These are phyloP conservation scores for Patella pellucida DNA, from an alignment of 2,888 invertebrate genomes.

Conservation along the genomic window DNA sequence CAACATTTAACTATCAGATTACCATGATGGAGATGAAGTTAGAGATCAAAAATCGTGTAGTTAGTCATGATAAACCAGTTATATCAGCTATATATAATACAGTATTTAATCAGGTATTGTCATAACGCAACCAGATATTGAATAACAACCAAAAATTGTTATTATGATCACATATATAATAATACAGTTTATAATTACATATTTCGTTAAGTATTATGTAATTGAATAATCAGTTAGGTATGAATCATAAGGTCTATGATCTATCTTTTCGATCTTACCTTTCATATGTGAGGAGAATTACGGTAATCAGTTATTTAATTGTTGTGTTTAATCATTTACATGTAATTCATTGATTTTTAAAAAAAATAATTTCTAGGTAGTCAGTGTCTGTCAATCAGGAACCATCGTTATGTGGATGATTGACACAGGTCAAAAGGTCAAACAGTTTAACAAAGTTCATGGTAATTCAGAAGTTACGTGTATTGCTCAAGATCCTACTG, in stretches of 20 bases:
- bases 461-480: conserved; percentile 68
- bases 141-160: too few species aligned
- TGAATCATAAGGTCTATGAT: too few species aligned
- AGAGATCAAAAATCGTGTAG: conserved; percentile 65
- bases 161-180: too few species aligned
- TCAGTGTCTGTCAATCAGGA: conserved; percentile 68
- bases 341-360: too few species aligned
- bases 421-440: conserved; percentile 71
- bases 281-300: too few species aligned
- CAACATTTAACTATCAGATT: conserved; percentile 69
- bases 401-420: conserved; percentile 69
- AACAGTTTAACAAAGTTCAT: conserved; percentile 66
- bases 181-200: too few species aligned
- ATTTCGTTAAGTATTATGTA: too few species aligned
- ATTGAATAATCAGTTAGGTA: too few species aligned
- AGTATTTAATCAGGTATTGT: conserved; percentile 67
- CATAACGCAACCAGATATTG: background rate
- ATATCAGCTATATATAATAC: conserved; percentile 66
- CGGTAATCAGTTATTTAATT: too few species aligned
- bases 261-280: too few species aligned
- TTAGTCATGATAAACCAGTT: conserved; percentile 70
- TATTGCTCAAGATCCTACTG: conserved; percentile 65
- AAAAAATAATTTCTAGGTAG: conserved; percentile 52
- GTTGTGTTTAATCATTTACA: too few species aligned
- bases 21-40: conserved; percentile 70